Percentiles rank a stretch among this genome's conserved stretches.
These are phyloP conservation scores for Drosophila kurseongensis DNA, from an alignment of 1,140 invertebrate genomes.

Conservation along the genomic window DNA sequence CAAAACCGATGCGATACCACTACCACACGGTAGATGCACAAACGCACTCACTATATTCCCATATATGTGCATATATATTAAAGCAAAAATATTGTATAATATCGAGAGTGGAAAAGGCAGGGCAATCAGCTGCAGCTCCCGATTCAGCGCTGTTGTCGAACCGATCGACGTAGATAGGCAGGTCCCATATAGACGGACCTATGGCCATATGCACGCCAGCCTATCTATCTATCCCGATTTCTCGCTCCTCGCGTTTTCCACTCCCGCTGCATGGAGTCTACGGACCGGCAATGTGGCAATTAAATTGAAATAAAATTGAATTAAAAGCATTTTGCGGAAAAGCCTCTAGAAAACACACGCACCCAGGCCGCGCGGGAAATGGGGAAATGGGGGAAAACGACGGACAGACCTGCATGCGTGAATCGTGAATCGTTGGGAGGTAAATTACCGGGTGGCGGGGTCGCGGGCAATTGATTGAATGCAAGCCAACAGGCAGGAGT, in stretches of 20 bases:
- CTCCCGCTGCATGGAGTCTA: neutral
- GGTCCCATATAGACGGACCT: slow-evolving; percentile 23
- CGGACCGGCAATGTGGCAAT: slow-evolving; percentile 73
- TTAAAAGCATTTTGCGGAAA: slow-evolving; percentile 82
- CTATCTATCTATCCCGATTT: slow-evolving; percentile 26
- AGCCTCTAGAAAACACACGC: slow-evolving; percentile 65
- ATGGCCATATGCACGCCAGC: slow-evolving; percentile 49
- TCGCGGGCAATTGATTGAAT: slow-evolving; percentile 70
- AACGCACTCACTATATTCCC: neutral
- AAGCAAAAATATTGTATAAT: slow-evolving; percentile 78
- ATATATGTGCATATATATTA: slow-evolving; percentile 44
- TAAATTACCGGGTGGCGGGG: slow-evolving; percentile 15
- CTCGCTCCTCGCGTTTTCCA: neutral
- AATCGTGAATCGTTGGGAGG: neutral
- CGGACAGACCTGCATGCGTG: neutral
- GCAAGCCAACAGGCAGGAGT: slow-evolving; percentile 58
- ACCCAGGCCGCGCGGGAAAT: neutral
- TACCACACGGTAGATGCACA: slow-evolving; percentile 23
- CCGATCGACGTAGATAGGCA: slow-evolving; percentile 76
- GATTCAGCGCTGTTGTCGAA: slow-evolving; percentile 27
- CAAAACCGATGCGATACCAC: slow-evolving; percentile 46
- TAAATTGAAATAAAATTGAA: slow-evolving; percentile 82
- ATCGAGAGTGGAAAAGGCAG: slow-evolving; percentile 32
- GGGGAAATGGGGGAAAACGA: neutral
- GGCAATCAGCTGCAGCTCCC: slow-evolving; percentile 61